Evolutionary conservation across 2,888 invertebrate species (phyloP), one percentile per base, ranked within the genome.

Genomic region (Erebia palarica): DNA sequence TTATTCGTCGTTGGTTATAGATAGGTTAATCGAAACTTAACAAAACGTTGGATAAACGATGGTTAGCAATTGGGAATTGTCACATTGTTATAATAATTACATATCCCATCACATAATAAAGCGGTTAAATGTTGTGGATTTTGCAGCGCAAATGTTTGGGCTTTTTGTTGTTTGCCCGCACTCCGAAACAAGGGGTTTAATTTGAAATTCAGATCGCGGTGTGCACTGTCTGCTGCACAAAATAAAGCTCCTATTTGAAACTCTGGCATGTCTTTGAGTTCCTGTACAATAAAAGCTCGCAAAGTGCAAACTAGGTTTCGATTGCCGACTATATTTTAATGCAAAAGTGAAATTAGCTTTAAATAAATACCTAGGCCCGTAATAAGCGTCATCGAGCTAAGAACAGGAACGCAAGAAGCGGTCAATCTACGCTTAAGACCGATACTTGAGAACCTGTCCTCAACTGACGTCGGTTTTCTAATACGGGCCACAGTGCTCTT

Each of bases 121-220:
- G 63, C 63, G 49, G 63, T 47, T 21, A 49, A 63, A 63, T 49
- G 49, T 21, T 63, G 63, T 14, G 47, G 49, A 9, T 49, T 47
- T 63, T 49, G 49, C 63, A 49, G 21, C 21, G 63, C 49, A 63
- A 63, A 63, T 63, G 49, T 63, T 63, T 49, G 63, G 49, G 63
- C 63, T 53, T 65, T 65, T 42, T 42, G 65, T 53, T 42, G 53
- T 53, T 65, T 42, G 18, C 44, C 57, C 14, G 57, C 57, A 66
- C 66, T 57, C 58, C 18, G 14, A 58, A 66, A 47, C 58, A 66
- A 58, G 66, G 57, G 65, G 65, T 42, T n/a, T 18, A 66, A 58
- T 66, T 66, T 66, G 21, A 66, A 66, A 66, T 58, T 66, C 57
- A 66, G 66, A 66, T 66, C 44, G 57, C 16, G 44, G 66, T 57